Percentiles rank a stretch among this genome's conserved stretches.
Evolutionary conservation across 2,113 vertebrate species (phyloP).

Genomic region (Columba livia): DNA sequence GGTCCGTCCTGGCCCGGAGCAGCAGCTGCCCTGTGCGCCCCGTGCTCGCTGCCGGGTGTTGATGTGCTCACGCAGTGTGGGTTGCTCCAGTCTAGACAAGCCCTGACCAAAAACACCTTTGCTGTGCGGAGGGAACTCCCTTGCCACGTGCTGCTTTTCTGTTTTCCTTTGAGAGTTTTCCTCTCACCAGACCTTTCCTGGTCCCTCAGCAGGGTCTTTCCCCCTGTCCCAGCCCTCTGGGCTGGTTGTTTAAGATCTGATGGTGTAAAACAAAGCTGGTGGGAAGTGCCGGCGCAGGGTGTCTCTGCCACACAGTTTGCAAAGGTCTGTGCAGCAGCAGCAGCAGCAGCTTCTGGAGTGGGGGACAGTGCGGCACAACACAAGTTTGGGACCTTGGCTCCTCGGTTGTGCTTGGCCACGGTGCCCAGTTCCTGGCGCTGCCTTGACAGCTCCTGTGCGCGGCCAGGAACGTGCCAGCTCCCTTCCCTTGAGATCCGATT

Average conservation of each 20-base stretch:
- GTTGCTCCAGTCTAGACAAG: slow-evolving; percentile 52
- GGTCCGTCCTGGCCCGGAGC: neutral
- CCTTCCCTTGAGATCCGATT: slow-evolving; percentile 43
- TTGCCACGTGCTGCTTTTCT: neutral
- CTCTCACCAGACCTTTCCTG: neutral
- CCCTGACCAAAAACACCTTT: slow-evolving; percentile 23
- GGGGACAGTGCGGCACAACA: too few relatives aligned
- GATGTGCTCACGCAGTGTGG: neutral
- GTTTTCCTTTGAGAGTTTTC: neutral
- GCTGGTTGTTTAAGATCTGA: neutral
- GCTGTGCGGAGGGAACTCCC: neutral
- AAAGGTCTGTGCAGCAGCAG: neutral
- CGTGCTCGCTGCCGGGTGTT: neutral
- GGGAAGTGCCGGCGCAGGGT: neutral
- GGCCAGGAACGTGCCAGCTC: slow-evolving; percentile 48
- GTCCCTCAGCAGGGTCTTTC: neutral
- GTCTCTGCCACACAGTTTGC: neutral
- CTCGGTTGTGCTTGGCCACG: fast-evolving
- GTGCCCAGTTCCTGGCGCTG: neutral
- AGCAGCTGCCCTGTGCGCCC: fast-evolving
- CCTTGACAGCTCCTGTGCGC: neutral
- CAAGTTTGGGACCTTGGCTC: neutral
- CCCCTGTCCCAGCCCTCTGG: neutral
- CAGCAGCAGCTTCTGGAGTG: neutral
- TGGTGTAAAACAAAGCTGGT: neutral